A percentile compares a stretch with the other conserved stretches of the same genome.
Evolutionary conservation across 2,888 invertebrate genomes (phyloP).

Genomic region (Tribolium freemani): DNA sequence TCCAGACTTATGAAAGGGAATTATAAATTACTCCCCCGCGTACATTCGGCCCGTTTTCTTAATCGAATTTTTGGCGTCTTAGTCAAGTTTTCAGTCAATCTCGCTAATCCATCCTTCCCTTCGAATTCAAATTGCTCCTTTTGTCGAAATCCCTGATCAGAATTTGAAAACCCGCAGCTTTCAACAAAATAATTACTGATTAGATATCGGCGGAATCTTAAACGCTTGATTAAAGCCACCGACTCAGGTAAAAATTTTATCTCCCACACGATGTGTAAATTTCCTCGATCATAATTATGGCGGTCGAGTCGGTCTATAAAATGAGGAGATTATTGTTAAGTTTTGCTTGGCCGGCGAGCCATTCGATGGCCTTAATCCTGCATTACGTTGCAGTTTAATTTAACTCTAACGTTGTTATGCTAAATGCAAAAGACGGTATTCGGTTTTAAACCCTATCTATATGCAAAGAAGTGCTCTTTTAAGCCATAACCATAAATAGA

Average conservation of each 20-base stretch:
- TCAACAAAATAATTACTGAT: neutral
- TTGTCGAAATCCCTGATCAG: neutral
- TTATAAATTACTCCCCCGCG: conserved; percentile 27
- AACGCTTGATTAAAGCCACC: neutral
- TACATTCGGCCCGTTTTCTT: neutral
- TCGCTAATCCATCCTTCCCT: neutral
- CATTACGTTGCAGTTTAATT: conserved; percentile 42
- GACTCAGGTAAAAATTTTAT: conserved; percentile 3
- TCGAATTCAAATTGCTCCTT: neutral
- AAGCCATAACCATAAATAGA: conserved; percentile 43
- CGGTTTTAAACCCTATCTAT: conserved; percentile 51
- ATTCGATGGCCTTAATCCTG: conserved; percentile 30
- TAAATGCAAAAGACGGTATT: conserved; percentile 41
- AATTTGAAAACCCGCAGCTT: conserved; percentile 11
- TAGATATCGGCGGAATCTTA: neutral
- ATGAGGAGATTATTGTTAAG: conserved; percentile 25
- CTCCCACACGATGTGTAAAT: neutral
- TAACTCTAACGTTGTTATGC: conserved; percentile 43
- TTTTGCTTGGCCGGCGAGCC: neutral
- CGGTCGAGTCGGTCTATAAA: conserved; percentile 25
- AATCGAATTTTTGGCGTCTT: conserved; percentile 20
- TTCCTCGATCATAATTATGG: conserved; percentile 9
- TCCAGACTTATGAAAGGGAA: conserved; percentile 31
- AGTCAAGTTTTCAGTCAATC: conserved; percentile 16
- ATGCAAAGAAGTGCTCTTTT: conserved; percentile 49